Evolutionary conservation across 64 coral and sea anemone genomes (phyloP).

Genomic region (Montipora cactus): DNA sequence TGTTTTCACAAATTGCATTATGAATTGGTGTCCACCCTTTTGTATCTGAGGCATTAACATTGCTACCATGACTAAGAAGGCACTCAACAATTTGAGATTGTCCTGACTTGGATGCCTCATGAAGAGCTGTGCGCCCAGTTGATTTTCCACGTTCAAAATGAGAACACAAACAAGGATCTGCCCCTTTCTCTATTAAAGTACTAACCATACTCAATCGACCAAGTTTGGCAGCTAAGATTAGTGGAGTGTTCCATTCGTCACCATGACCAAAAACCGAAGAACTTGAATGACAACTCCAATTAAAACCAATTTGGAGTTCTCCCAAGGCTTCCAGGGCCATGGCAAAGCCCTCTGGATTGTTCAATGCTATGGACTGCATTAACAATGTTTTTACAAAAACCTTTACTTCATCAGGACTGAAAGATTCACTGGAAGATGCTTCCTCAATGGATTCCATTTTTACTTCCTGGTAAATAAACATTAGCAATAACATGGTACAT

Average conservation of each 20-base stretch:
- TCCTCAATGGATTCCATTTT: slow-evolving; percentile 8
- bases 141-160: neutral
- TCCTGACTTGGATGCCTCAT: slow-evolving; percentile 32
- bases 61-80: slow-evolving; percentile 4
- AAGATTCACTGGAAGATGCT: neutral
- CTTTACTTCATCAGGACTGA: neutral
- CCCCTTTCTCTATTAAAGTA: slow-evolving; percentile 17
- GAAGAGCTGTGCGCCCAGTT: slow-evolving; percentile 8
- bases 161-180: neutral
- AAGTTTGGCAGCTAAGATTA: slow-evolving; percentile 6
- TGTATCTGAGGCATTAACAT: neutral
- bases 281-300: slow-evolving; percentile 6
- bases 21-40: slow-evolving; percentile 32
- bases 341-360: neutral
- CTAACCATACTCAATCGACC: neutral
- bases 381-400: slow-evolving; percentile 15
- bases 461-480: neutral
- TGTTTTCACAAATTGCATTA: slow-evolving; percentile 28
- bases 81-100: slow-evolving; percentile 4
- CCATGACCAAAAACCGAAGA: neutral
- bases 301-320: slow-evolving; percentile 25
- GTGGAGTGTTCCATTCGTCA: slow-evolving; percentile 29
- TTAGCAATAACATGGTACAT: too few species aligned
- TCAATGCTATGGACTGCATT: slow-evolving; percentile 22
- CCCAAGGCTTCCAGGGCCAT: slow-evolving; percentile 16